These are phyloP conservation scores for Neosilurus mollespiculum DNA, from an alignment of 2,797 vertebrate genomes.

Conservation along the genomic window DNA sequence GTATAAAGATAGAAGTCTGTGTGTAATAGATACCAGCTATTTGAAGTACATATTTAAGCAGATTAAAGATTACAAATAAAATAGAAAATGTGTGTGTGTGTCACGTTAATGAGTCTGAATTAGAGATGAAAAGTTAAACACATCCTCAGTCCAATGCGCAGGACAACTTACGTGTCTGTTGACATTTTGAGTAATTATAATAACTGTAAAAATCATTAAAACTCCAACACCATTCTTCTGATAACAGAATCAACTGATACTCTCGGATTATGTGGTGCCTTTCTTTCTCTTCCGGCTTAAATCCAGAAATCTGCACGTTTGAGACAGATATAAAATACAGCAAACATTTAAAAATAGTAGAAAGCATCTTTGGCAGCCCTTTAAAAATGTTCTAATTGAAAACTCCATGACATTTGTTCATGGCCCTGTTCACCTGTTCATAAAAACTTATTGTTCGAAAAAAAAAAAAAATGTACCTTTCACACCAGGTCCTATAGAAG, in stretches of 20 bases:
- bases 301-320: neutral
- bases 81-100: constrained; percentile 32
- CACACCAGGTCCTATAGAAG: constrained; percentile 6
- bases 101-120: neutral
- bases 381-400: neutral
- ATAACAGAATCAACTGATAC: neutral
- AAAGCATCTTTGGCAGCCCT: constrained; percentile 17
- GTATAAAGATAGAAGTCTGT: constrained; percentile 77
- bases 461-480: neutral
- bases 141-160: neutral
- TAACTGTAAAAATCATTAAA: neutral
- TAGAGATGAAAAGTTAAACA: constrained; percentile 17
- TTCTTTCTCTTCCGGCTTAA: neutral
- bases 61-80: constrained; percentile 29
- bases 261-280: neutral
- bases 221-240: neutral
- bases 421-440: neutral
- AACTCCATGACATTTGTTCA: constrained; percentile 18
- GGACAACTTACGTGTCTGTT: neutral
- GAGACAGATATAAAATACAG: constrained; percentile 11
- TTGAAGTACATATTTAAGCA: constrained; percentile 82
- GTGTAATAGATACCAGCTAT: constrained; percentile 99
- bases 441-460: neutral
- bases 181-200: neutral
- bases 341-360: neutral